Percentiles rank a stretch among this genome's conserved stretches.
These are phyloP conservation scores for Oreochromis spilurus DNA, from an alignment of 2,113 vertebrate genomes.

Conservation along the genomic window DNA sequence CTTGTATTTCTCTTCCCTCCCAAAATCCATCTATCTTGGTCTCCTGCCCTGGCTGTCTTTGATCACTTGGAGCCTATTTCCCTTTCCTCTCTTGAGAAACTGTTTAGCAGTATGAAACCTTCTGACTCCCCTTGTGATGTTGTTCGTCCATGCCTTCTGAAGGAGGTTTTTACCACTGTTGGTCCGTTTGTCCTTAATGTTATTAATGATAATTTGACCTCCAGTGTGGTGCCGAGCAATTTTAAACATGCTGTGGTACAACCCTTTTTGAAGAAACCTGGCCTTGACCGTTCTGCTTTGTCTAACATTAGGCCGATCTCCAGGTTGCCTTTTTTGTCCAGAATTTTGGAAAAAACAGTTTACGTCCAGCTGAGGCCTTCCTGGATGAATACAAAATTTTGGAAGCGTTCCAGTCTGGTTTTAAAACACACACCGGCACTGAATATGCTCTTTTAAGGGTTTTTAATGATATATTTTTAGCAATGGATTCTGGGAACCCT, in stretches of 20 bases:
- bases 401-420: neutral
- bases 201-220: neutral
- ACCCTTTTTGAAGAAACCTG: neutral
- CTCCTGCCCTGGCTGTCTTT: neutral
- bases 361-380: neutral
- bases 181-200: neutral
- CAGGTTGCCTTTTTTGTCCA: neutral
- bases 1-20: neutral
- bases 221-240: accelerated
- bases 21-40: neutral
- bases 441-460: neutral
- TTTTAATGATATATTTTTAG: neutral
- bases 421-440: neutral
- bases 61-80: neutral
- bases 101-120: neutral
- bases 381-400: too few relatives aligned
- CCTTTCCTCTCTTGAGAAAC: neutral
- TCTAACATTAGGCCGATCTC: neutral
- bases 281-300: neutral
- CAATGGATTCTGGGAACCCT: neutral
- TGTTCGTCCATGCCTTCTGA: neutral
- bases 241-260: neutral
- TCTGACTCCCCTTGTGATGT: neutral
- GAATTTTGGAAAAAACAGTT: neutral
- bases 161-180: neutral